Conservation (phyloP, 1,140 invertebrate species). For the Plectrocnemia conspersa region DNA sequence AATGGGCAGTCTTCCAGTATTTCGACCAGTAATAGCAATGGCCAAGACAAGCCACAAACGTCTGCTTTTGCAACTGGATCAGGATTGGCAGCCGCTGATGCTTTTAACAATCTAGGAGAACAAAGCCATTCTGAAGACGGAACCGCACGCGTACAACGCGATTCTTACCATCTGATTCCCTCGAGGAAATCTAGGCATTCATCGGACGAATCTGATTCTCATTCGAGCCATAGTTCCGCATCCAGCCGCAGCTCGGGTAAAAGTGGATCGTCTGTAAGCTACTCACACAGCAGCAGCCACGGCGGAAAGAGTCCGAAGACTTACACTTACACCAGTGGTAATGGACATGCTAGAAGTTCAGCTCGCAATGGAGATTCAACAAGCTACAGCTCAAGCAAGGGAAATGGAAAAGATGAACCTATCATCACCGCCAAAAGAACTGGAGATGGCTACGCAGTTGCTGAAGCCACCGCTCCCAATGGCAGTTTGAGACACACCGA, state of each 20-base stretch:
- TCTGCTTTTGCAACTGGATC: conserved; percentile 17
- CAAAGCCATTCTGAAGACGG: conserved; percentile 19
- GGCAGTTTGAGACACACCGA: not conserved
- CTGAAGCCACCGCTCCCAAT: not conserved
- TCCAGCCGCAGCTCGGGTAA: not conserved
- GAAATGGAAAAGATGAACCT: conserved; percentile 1
- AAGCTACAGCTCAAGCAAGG: not conserved
- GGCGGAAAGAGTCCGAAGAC: conserved; percentile 23
- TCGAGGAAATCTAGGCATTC: not conserved
- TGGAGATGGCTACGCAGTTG: not conserved
- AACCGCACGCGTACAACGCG: not conserved
- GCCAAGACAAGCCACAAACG: conserved; percentile 19
- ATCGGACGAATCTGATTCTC: not conserved
- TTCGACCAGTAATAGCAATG: conserved; percentile 19
- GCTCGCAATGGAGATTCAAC: conserved; percentile 9
- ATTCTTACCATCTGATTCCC: not conserved
- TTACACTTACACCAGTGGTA: conserved; percentile 26
- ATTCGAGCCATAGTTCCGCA: not conserved
- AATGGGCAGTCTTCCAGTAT: not conserved
- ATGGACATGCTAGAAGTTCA: conserved; percentile 19
- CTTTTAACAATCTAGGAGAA: conserved; percentile 21
- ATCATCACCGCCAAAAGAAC: not conserved
- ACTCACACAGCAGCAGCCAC: conserved; percentile 14
- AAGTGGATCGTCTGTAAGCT: not conserved
- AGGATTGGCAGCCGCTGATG: conserved; percentile 15